Evolutionary conservation across 2,888 invertebrate genomes (phyloP).

Genomic region (Drosophila trichaetosa): DNA sequence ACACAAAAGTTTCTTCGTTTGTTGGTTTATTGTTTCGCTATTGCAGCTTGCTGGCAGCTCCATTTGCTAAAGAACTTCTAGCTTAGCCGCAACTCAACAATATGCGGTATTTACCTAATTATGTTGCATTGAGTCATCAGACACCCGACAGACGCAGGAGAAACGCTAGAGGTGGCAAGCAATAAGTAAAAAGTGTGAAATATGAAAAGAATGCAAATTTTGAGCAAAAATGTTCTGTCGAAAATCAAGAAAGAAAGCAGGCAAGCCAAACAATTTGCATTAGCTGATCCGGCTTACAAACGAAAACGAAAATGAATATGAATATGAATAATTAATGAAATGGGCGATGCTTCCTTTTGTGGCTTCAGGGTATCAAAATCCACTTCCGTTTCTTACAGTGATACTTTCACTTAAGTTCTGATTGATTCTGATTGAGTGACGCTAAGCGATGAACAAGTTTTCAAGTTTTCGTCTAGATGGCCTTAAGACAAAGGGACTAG

Average conservation of each 20-base stretch:
- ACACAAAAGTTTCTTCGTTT: constrained; percentile 13
- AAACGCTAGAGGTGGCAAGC: neutral
- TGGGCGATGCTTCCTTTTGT: neutral
- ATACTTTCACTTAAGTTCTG: neutral
- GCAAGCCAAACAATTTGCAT: neutral
- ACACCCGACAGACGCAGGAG: neutral
- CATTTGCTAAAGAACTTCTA: neutral
- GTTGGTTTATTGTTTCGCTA: neutral
- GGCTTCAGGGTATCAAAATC: neutral
- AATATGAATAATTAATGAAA: neutral
- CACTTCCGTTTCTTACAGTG: neutral
- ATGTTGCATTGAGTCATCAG: neutral
- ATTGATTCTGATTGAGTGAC: neutral
- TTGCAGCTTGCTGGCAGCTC: constrained; percentile 11
- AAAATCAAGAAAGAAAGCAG: neutral
- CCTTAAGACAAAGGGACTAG: neutral
- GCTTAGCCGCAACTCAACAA: neutral
- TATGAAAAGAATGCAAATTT: neutral
- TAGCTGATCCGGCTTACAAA: neutral
- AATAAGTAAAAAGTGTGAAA: neutral
- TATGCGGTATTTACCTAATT: neutral
- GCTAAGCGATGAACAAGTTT: neutral
- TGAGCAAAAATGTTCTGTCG: neutral
- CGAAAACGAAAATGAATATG: neutral
- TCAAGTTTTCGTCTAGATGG: neutral